Conservation (phyloP, 2,888 invertebrate species). For the Leptinotarsa tumamoca region DNA sequence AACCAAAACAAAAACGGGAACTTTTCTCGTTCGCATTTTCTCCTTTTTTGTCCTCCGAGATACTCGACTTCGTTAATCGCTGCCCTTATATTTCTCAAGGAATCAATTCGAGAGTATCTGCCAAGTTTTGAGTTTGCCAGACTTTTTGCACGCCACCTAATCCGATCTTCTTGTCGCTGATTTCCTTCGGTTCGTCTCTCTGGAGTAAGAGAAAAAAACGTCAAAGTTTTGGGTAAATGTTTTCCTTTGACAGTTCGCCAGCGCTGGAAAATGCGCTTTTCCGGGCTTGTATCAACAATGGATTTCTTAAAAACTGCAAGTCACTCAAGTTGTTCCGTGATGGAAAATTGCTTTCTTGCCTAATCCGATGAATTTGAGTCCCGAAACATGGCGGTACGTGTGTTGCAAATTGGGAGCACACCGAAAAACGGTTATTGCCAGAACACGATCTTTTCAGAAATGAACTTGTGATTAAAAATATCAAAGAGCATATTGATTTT, state of each 20-base stretch:
- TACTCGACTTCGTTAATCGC: conserved; percentile 8
- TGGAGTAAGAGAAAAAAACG: not conserved
- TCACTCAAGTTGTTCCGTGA: not conserved
- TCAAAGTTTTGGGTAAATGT: not conserved
- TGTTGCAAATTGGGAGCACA: too few species aligned
- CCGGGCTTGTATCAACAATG: not conserved
- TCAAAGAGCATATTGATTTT: too few species aligned
- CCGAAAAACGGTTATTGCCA: too few species aligned
- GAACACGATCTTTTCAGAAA: too few species aligned
- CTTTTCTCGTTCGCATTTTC: not conserved
- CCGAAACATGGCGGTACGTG: too few species aligned
- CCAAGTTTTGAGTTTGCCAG: conserved; percentile 20
- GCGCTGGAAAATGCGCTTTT: not conserved
- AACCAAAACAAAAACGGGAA: conserved; percentile 1
- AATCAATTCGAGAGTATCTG: conserved; percentile 17
- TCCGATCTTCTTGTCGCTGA: conserved; percentile 11
- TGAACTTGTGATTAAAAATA: too few species aligned
- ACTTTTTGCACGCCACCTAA: conserved; percentile 17
- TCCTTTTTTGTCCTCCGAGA: not conserved
- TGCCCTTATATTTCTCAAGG: not conserved
- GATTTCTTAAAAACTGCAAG: not conserved
- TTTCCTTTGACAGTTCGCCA: not conserved
- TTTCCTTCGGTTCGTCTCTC: conserved; percentile 5
- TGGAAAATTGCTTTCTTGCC: not conserved
- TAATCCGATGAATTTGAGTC: not conserved